These are phyloP conservation scores for Cistogaster globosa DNA, from an alignment of 2,888 invertebrate genomes.

Conservation along the genomic window DNA sequence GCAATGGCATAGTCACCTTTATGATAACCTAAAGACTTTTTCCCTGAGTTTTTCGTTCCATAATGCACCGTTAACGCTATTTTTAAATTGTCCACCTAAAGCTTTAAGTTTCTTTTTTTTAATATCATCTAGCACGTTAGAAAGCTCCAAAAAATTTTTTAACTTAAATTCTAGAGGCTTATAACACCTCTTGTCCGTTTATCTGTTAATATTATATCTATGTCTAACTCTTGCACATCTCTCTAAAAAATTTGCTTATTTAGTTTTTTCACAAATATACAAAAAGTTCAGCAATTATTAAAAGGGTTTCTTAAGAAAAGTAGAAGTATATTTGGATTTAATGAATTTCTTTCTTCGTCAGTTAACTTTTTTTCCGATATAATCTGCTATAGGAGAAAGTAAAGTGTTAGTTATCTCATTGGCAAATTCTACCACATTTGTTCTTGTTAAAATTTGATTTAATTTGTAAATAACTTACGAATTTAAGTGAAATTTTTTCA, in stretches of 20 bases:
- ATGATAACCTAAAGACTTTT: conserved; percentile 32
- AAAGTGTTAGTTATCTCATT: too few relatives aligned
- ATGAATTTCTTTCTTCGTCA: too few relatives aligned
- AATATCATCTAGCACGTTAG: background rate
- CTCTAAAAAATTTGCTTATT: background rate
- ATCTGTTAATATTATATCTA: too few relatives aligned
- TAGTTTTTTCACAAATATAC: conserved; percentile 1
- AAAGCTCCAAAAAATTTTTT: background rate
- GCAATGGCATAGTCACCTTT: conserved; percentile 23
- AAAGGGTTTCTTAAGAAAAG: background rate
- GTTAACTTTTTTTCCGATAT: background rate
- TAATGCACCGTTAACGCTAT: conserved; percentile 2
- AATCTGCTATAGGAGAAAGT: too few relatives aligned
- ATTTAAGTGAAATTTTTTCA: too few relatives aligned
- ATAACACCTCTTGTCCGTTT: too few relatives aligned
- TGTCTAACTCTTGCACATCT: background rate
- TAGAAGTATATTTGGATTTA: too few relatives aligned
- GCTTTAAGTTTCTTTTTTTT: background rate
- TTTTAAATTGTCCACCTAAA: background rate
- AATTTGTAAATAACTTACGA: too few relatives aligned
- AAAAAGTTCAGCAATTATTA: background rate
- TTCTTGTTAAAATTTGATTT: too few relatives aligned
- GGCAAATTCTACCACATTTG: too few relatives aligned
- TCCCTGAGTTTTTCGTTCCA: conserved; percentile 22
- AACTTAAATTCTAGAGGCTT: too few relatives aligned